A percentile compares a stretch with the other conserved stretches of the same genome.
Evolutionary conservation across 1,140 invertebrate species (phyloP).

Genomic region (Saccostrea echinata): DNA sequence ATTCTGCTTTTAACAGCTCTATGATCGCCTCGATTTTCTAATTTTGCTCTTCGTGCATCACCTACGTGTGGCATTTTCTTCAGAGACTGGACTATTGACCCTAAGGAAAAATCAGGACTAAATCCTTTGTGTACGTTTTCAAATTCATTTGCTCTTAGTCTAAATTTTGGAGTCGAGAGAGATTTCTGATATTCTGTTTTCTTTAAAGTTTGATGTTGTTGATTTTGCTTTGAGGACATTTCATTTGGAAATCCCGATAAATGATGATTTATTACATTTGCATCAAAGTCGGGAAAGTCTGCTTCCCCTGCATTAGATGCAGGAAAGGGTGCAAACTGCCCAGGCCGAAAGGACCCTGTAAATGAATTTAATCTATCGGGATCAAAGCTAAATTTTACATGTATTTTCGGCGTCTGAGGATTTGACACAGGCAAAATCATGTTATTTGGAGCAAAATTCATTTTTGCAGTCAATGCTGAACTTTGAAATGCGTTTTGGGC

Average conservation of each 20-base stretch:
- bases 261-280: slow-evolving; percentile 10
- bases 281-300: neutral
- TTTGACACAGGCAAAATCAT: slow-evolving; percentile 20
- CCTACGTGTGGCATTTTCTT: neutral
- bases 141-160: slow-evolving; percentile 15
- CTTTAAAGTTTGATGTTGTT: neutral
- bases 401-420: neutral
- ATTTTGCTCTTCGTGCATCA: neutral
- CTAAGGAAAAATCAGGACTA: neutral
- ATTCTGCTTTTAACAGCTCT: too few relatives aligned
- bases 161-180: neutral
- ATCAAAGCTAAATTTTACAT: slow-evolving; percentile 42
- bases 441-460: slow-evolving; percentile 47
- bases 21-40: too few relatives aligned
- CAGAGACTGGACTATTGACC: neutral
- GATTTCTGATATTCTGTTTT: neutral
- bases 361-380: slow-evolving; percentile 53
- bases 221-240: neutral
- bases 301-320: neutral
- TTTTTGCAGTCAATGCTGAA: slow-evolving; percentile 30
- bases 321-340: slow-evolving; percentile 38
- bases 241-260: neutral
- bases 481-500: neutral
- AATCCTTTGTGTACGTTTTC: slow-evolving; percentile 22
- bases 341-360: slow-evolving; percentile 42